These are phyloP conservation scores for Drosophila dunni DNA, from an alignment of 1,140 invertebrate species.

Conservation along the genomic window DNA sequence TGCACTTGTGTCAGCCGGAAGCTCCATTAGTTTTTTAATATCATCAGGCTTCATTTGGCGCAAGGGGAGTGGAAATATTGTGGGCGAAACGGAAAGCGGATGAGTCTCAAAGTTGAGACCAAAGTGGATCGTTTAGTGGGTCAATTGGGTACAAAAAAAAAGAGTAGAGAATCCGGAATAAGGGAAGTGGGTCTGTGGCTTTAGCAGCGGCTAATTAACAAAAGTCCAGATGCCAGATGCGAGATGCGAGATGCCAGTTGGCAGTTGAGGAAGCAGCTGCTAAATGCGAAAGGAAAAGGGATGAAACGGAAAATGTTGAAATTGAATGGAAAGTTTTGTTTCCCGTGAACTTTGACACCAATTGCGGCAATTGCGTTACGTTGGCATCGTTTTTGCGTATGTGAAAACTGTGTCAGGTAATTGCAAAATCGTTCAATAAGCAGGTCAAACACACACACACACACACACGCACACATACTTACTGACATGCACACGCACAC, in stretches of 20 bases:
- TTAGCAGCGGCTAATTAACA: slow-evolving; percentile 69
- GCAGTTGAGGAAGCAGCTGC: neutral
- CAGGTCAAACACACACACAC: slow-evolving; percentile 55
- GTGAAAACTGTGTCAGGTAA: slow-evolving; percentile 72
- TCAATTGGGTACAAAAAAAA: slow-evolving; percentile 19
- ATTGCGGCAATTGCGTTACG: slow-evolving; percentile 41
- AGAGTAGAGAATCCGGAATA: neutral
- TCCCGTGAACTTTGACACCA: slow-evolving; percentile 72
- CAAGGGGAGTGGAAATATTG: neutral
- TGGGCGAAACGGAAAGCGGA: neutral
- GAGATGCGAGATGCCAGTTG: neutral
- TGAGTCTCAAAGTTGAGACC: slow-evolving; percentile 16
- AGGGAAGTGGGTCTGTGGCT: neutral
- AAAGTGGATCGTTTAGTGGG: slow-evolving; percentile 32
- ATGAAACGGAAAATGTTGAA: slow-evolving; percentile 24
- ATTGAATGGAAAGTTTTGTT: slow-evolving; percentile 38
- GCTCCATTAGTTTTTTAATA: slow-evolving; percentile 52
- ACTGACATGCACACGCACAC: slow-evolving; percentile 18
- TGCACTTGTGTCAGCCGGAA: slow-evolving; percentile 24
- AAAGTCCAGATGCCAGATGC: slow-evolving; percentile 52
- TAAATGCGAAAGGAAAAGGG: neutral
- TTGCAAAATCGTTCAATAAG: slow-evolving; percentile 75
- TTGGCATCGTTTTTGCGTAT: slow-evolving; percentile 72
- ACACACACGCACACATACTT: slow-evolving; percentile 18
- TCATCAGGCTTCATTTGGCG: slow-evolving; percentile 13